Evolutionary conservation across 2,888 invertebrate species (phyloP).

Genomic region (Pammene fasciana): DNA sequence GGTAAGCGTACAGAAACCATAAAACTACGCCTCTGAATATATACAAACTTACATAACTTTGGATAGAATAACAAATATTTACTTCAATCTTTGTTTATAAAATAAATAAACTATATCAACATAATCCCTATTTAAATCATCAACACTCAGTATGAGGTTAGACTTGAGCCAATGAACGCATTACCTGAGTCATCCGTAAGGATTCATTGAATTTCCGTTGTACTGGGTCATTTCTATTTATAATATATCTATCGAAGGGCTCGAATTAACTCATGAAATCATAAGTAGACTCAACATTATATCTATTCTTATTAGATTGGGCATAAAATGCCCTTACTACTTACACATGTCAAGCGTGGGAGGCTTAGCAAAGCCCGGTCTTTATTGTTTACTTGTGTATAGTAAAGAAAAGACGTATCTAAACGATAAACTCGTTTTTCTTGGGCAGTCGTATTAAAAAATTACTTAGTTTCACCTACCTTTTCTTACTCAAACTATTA

Average conservation of each 20-base stretch:
- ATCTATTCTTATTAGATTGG: background rate
- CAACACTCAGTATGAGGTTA: slow-evolving; percentile 19
- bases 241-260: background rate
- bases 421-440: no score
- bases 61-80: background rate
- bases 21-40: background rate
- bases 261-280: background rate
- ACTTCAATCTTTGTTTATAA: background rate
- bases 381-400: no score
- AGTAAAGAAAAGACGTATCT: no score
- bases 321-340: no score
- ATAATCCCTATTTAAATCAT: background rate
- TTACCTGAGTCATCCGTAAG: slow-evolving; percentile 53
- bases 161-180: slow-evolving; percentile 55
- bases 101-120: slow-evolving; percentile 15
- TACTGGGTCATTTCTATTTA: slow-evolving; percentile 13
- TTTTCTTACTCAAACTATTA: no score
- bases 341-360: no score
- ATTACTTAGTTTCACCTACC: no score
- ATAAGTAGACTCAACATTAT: background rate
- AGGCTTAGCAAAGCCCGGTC: no score
- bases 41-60: background rate
- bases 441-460: no score
- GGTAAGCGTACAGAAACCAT: background rate
- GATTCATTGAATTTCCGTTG: background rate